Conservation (phyloP, 2,797 vertebrate species). For the Takifugu ocellatus region DNA sequence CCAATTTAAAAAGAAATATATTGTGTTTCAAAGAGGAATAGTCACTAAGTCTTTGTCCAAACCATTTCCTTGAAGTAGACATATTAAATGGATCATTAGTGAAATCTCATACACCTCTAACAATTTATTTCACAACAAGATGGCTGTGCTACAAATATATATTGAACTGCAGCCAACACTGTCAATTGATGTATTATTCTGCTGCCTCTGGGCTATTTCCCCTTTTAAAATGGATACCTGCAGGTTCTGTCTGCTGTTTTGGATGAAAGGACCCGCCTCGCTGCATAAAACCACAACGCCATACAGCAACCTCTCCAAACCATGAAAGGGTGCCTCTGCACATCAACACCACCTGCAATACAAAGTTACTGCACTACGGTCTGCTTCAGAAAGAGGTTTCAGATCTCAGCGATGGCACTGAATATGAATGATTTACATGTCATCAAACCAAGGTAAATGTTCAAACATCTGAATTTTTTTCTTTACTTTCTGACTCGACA, state of each 20-base stretch:
- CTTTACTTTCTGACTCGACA: too few relatives aligned
- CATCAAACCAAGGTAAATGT: too few relatives aligned
- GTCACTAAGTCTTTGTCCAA: not conserved
- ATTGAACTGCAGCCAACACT: too few relatives aligned
- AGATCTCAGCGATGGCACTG: too few relatives aligned
- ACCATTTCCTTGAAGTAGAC: not conserved
- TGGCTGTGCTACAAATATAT: not conserved
- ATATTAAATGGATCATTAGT: not conserved
- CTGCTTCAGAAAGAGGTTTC: too few relatives aligned
- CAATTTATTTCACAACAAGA: not conserved
- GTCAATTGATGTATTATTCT: slow-evolving; percentile 2
- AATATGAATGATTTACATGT: too few relatives aligned
- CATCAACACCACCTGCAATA: too few relatives aligned
- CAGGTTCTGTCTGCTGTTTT: slow-evolving; percentile 29
- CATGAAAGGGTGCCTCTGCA: slow-evolving; percentile 41
- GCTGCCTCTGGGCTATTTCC: slow-evolving; percentile 15
- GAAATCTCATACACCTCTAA: not conserved
- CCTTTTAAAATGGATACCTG: slow-evolving; percentile 24
- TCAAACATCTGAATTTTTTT: too few relatives aligned
- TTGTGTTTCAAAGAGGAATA: too few relatives aligned
- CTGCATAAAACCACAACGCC: slow-evolving; percentile 28
- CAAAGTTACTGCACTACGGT: too few relatives aligned
- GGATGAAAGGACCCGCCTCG: slow-evolving; percentile 41
- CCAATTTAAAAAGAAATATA: too few relatives aligned
- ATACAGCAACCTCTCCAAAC: slow-evolving; percentile 41